Evolutionary conservation across 64 coral and sea anemone species (phyloP).

Genomic region (Montipora foliosa): DNA sequence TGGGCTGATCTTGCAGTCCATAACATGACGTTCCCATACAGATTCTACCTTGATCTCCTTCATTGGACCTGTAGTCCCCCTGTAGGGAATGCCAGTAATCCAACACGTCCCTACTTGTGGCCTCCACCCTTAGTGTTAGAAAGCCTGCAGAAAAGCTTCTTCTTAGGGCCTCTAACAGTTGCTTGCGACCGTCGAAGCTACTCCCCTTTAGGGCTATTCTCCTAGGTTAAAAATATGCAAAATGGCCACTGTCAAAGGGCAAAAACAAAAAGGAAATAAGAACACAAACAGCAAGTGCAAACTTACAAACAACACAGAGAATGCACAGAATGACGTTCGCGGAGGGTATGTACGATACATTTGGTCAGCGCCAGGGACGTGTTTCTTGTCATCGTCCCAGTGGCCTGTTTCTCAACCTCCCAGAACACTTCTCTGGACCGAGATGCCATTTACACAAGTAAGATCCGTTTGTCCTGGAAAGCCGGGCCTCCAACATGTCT

Average conservation of each 20-base stretch:
- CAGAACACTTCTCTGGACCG: too few species aligned
- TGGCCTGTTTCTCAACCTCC: too few species aligned
- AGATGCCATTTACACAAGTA: too few species aligned
- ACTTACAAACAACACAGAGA: too few species aligned
- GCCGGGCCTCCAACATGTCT: too few species aligned
- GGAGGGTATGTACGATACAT: too few species aligned
- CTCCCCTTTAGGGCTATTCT: background rate
- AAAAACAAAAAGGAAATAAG: background rate
- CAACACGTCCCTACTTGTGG: background rate
- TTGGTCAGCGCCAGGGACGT: too few species aligned
- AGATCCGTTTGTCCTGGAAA: too few species aligned
- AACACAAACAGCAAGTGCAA: background rate
- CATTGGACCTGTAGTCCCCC: background rate
- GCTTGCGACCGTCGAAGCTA: background rate
- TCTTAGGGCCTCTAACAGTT: background rate
- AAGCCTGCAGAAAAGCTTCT: background rate
- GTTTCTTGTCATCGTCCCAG: too few species aligned
- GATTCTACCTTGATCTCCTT: background rate
- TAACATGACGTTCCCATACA: background rate
- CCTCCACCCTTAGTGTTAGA: background rate
- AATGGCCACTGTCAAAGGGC: background rate
- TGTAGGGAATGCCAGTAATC: background rate
- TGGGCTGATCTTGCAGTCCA: background rate
- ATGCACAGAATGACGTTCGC: too few species aligned
- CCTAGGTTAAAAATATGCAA: background rate